These are phyloP conservation scores for Tinea pellionella DNA, from an alignment of 2,888 invertebrate genomes.

Conservation along the genomic window DNA sequence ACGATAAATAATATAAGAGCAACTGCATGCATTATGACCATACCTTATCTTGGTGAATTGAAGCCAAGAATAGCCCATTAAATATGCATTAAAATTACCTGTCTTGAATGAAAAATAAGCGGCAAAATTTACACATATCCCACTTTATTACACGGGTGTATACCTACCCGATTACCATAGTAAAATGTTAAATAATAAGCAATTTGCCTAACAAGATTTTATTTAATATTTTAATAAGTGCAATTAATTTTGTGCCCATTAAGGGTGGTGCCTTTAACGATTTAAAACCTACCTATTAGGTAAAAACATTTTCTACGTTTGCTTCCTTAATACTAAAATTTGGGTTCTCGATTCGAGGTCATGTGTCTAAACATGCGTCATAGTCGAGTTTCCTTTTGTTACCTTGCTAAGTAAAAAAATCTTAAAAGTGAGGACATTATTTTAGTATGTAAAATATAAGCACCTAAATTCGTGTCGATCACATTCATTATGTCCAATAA, in stretches of 20 bases:
- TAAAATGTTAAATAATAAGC: too few relatives aligned
- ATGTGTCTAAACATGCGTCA: not conserved
- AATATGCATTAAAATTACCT: conserved; percentile 71
- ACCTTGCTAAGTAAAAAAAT: not conserved
- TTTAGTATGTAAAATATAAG: too few relatives aligned
- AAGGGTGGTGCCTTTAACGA: too few relatives aligned
- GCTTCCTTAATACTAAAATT: not conserved
- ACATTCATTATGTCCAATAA: too few relatives aligned
- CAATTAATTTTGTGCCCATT: too few relatives aligned
- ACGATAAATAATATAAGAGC: conserved; percentile 64
- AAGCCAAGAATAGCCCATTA: conserved; percentile 69
- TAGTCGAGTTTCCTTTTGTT: not conserved
- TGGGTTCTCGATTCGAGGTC: not conserved
- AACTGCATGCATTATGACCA: conserved; percentile 66
- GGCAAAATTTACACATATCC: conserved; percentile 22
- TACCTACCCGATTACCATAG: not conserved
- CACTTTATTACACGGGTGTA: conserved; percentile 6
- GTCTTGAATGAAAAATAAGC: conserved; percentile 55
- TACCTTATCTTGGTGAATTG: conserved; percentile 68
- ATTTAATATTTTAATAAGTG: too few relatives aligned
- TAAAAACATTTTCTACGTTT: too few relatives aligned
- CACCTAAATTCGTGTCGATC: too few relatives aligned
- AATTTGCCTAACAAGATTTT: too few relatives aligned
- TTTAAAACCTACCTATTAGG: too few relatives aligned
- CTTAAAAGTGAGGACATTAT: too few relatives aligned